A percentile compares a stretch with the other conserved stretches of the same genome.
Conservation (phyloP, 1,140 invertebrate species). For the Trissolcus basalis region DNA sequence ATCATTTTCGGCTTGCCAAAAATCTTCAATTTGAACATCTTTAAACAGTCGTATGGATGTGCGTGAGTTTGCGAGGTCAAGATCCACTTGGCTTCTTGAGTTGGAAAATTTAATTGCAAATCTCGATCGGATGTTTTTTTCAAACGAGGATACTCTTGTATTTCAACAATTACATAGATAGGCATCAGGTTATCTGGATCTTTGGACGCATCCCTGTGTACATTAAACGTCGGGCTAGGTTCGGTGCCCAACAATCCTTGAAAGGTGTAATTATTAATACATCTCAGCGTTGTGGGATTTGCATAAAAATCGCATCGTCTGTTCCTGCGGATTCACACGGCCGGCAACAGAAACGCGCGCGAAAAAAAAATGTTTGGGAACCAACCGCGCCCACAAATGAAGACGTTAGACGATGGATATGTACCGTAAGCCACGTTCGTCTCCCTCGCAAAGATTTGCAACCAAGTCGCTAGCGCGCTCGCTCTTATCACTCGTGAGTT, state of each 20-base stretch:
- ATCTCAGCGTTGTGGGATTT: neutral
- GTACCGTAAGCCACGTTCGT: slow-evolving; percentile 51
- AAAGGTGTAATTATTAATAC: slow-evolving; percentile 6
- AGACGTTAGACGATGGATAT: slow-evolving; percentile 55
- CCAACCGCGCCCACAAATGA: slow-evolving; percentile 54
- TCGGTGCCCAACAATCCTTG: neutral
- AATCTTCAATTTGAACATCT: no score
- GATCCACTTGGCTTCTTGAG: no score
- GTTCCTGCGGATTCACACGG: neutral
- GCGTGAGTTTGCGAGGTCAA: no score
- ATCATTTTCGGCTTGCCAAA: no score
- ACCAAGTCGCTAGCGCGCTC: slow-evolving; percentile 16
- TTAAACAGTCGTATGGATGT: no score
- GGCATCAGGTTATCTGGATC: neutral
- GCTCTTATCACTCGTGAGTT: slow-evolving; percentile 49
- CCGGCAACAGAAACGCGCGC: neutral
- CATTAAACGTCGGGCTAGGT: neutral
- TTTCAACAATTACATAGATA: neutral
- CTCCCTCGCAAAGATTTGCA: slow-evolving; percentile 33
- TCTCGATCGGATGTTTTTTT: neutral
- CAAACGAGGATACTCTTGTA: neutral
- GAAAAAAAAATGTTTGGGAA: slow-evolving; percentile 16
- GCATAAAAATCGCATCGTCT: slow-evolving; percentile 11
- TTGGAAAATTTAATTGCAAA: no score
- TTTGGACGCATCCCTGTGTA: slow-evolving; percentile 1